Conservation (phyloP, 2,888 invertebrate genomes). For the Anthrax anthrax region DNA sequence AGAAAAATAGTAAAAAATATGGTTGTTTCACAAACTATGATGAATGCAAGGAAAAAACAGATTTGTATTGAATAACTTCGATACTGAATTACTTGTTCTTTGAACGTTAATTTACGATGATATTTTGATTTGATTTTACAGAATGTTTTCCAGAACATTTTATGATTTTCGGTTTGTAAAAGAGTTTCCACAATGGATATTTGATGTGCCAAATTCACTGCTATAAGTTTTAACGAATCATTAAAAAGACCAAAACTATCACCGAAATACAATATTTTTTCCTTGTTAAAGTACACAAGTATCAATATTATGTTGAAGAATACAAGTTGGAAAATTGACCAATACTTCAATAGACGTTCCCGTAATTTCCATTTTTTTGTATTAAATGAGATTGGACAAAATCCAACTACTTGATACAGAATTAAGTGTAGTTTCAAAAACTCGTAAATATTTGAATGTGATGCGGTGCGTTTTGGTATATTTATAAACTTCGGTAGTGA, state of each 20-base stretch:
- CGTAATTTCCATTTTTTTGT: not conserved
- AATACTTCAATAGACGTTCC: not conserved
- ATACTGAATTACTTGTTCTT: not conserved
- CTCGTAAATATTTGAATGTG: no score
- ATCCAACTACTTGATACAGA: conserved; percentile 1
- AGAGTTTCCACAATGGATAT: not conserved
- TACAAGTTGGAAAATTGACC: not conserved
- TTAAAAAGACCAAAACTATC: not conserved
- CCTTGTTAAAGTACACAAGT: not conserved
- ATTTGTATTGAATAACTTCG: not conserved
- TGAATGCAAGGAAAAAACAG: not conserved
- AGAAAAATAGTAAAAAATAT: no score
- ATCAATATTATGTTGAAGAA: not conserved
- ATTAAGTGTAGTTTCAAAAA: no score
- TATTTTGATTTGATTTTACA: not conserved
- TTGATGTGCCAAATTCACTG: not conserved
- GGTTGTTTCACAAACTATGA: not conserved
- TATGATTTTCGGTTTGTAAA: not conserved
- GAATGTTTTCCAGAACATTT: conserved; percentile 1
- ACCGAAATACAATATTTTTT: not conserved
- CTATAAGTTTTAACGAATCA: not conserved
- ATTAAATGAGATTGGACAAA: conserved; percentile 1
- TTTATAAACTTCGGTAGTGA: no score
- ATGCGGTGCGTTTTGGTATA: no score
- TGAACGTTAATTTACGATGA: not conserved